Evolutionary conservation across 2,797 vertebrate species (phyloP), one percentile per base, ranked within the genome.

Genomic region (Hemitrygon akajei): DNA sequence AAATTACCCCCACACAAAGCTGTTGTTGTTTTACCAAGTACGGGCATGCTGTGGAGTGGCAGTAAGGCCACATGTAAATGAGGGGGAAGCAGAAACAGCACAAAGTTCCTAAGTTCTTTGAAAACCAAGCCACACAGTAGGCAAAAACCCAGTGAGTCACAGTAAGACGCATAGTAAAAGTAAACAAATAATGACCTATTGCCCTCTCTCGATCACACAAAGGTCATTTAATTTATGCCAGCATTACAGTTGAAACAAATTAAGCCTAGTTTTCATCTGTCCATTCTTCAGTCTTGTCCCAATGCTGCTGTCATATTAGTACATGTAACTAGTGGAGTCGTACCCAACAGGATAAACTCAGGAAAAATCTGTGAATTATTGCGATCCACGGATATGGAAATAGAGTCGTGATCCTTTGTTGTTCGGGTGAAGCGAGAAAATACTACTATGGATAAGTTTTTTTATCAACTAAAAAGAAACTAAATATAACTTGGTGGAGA

Each of bases 1-100:
- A 37, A 89, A 66, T 69, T 66, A 89, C 11, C 60, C 18, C n/a
- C 22, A 7, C 18, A 89, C 86, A 89, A 69, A 69, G 86, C 16
- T 34, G 18, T 34, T 34, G 86, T 89, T 89, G 86, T 89, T 66
- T 89, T 89, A 22, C 69, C n/a, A 89, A 89, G n/a, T 69, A 20
- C 9, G 63, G 34, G 63, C 86, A 89, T 22, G 63, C n/a, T n/a
- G 20, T 11, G 66, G n/a, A 34, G 60, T 89, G 60, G 12, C 60
- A 89, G 27, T 69, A 69, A 89, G 86, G 34, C 60, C 86, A 89
- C 7, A 89, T 9, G 60, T 69, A 89, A 89, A 89, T 89, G 60
- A 89, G n/a, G 69, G 20, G 9, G 86, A 66, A 69, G 58, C 56
- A 84, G 18, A 37, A 69, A n/a, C 9, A 89, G 63, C 63, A 89